phyloP scores from a whole-genome alignment of 2,113 vertebrate species.

The Urocolius indicus region DNA sequence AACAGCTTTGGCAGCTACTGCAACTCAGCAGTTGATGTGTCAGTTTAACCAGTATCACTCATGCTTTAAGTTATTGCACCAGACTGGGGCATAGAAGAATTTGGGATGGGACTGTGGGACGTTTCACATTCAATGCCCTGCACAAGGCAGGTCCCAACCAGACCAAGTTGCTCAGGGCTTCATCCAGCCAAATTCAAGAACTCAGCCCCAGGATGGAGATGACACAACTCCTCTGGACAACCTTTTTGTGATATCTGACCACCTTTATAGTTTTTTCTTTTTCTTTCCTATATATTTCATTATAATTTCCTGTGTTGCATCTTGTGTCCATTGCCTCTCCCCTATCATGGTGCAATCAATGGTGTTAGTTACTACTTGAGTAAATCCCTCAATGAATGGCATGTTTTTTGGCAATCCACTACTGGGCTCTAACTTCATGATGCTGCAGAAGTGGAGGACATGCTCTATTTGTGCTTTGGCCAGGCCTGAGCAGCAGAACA shows the following conservation, averaged over 20 bases:
- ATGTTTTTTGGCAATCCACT: not conserved
- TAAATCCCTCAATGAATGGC: not conserved
- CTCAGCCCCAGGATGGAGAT: not conserved
- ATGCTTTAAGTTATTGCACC: not conserved
- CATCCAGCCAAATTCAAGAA: not conserved
- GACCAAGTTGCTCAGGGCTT: not conserved
- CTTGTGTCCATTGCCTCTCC: not conserved
- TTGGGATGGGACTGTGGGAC: rapidly evolving
- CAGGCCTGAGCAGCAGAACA: not conserved
- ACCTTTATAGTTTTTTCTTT: not conserved
- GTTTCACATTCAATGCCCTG: not conserved
- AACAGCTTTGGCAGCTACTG: constrained; percentile 15
- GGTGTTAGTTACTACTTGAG: not conserved
- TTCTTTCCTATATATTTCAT: not conserved
- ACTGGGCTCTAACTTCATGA: not conserved
- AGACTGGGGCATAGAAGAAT: not conserved
- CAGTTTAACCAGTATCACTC: constrained; percentile 18
- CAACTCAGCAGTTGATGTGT: constrained; percentile 24
- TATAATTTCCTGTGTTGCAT: not conserved
- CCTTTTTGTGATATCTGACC: not conserved
- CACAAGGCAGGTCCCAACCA: not conserved
- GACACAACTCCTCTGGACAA: not conserved
- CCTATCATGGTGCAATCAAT: not conserved
- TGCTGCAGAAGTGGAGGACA: not conserved
- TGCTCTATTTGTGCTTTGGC: not conserved